Evolutionary conservation across 1,140 invertebrate genomes (phyloP).

Genomic region (Pectinophora gossypiella): DNA sequence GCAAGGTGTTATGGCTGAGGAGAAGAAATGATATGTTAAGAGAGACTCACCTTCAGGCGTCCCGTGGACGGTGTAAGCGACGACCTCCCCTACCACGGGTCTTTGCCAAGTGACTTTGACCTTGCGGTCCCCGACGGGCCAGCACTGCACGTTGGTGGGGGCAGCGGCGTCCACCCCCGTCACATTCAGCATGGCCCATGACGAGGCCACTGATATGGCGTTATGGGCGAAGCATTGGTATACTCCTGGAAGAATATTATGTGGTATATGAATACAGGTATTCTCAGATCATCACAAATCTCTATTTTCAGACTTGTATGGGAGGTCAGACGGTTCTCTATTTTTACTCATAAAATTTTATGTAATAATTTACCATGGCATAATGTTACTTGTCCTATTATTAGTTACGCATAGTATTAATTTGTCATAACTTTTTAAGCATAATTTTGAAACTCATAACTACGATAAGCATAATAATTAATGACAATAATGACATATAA

Average conservation of each 20-base stretch:
- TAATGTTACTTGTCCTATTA: too few relatives aligned
- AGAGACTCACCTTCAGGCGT: slow-evolving; percentile 15
- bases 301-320: too few relatives aligned
- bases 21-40: too few relatives aligned
- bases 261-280: neutral
- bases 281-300: neutral
- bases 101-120: slow-evolving; percentile 15
- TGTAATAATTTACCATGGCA: too few relatives aligned
- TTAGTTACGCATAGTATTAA: too few relatives aligned
- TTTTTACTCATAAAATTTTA: too few relatives aligned
- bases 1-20: too few relatives aligned
- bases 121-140: slow-evolving; percentile 25
- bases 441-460: too few relatives aligned
- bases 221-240: slow-evolving; percentile 64
- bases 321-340: too few relatives aligned
- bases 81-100: slow-evolving; percentile 15
- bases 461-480: too few relatives aligned
- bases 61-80: slow-evolving; percentile 50
- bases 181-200: slow-evolving; percentile 49
- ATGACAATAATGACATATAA: too few relatives aligned
- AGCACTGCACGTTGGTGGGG: slow-evolving; percentile 35
- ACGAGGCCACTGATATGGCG: slow-evolving; percentile 13
- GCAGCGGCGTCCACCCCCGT: slow-evolving; percentile 34
- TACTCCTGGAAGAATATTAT: slow-evolving; percentile 30
- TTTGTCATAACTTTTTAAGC: too few relatives aligned